Evolutionary conservation across 2,113 vertebrate genomes (phyloP), one percentile per base, ranked within the genome.

Genomic region (Centropus bengalensis): DNA sequence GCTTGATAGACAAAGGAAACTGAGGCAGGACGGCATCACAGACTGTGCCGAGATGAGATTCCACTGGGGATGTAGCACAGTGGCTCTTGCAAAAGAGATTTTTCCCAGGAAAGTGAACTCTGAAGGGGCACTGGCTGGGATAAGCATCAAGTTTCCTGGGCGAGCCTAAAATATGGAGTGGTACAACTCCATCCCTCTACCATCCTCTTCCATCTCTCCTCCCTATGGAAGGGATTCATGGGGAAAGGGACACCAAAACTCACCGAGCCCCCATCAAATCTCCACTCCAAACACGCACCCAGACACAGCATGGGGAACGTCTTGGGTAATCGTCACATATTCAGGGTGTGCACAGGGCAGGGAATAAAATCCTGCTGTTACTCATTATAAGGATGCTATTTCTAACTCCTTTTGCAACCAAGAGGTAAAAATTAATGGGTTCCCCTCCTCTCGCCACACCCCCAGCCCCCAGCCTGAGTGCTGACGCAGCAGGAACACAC

Each of bases 381-480:
- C 40, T 96, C 86, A 96, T 94, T 92, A 75, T 28, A 38, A 77
- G 27, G 71, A 59, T 59, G 49, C 33, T 4, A 1, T 23, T 49
- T 28, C 75, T 60, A 62, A 58, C 60, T 86, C 70, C 93, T 95
- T 95, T 90, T 96, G 94, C 94, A 96, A 97, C 80, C 0, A 0
- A 75, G 44, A 96, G 76, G 94, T 94, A 94, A 97, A 96, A 88
- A 95, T 88, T 94, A 96, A 96, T 90, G 70, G 62, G 44, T 9
- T 93, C 44, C 52, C 26, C 8, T 83, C 60, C 69, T 82, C 42
- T 75, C 1, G 0, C 69, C 94, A 86, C 94, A 89, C 87, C 75
- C 21, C 80, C 70, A 66, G 80, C 38, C 24, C 32, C 52, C 68
- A 71, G 49, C 47, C 54, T 3, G 1, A 70, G 60, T 89, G 95